Conservation (phyloP, 2,797 vertebrate species). For the Lycodopsis pacificus region DNA sequence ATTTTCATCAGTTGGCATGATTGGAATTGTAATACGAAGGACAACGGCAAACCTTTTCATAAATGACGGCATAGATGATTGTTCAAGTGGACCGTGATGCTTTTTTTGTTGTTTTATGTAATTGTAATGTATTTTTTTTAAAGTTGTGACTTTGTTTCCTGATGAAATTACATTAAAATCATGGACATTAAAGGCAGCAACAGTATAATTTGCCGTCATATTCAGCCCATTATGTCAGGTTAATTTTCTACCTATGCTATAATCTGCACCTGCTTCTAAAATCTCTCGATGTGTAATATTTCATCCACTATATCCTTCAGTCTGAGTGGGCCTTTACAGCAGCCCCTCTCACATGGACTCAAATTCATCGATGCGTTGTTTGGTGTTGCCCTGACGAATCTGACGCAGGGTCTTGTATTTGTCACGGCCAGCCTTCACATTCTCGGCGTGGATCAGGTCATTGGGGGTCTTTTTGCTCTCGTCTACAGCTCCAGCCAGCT, state of each 20-base stretch:
- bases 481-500: slow-evolving; percentile 93
- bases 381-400: slow-evolving; percentile 98
- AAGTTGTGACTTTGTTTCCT: slow-evolving; percentile 11
- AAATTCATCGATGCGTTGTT: slow-evolving; percentile 98
- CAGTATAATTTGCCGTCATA: slow-evolving; percentile 21
- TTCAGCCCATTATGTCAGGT: neutral
- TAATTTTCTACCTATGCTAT: slow-evolving; percentile 24
- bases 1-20: slow-evolving; percentile 11
- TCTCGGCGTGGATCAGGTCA: slow-evolving; percentile 96
- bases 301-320: slow-evolving; percentile 3
- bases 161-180: slow-evolving; percentile 28
- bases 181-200: slow-evolving; percentile 9
- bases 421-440: slow-evolving; percentile 95
- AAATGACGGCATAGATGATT: slow-evolving; percentile 1
- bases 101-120: slow-evolving; percentile 6
- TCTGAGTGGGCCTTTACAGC: slow-evolving; percentile 39
- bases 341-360: slow-evolving; percentile 92
- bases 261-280: slow-evolving; percentile 42
- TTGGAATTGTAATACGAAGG: slow-evolving; percentile 19
- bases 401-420: slow-evolving; percentile 99
- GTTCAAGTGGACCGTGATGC: neutral
- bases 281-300: slow-evolving; percentile 16
- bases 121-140: slow-evolving; percentile 13
- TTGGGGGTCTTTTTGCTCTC: slow-evolving; percentile 96
- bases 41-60: slow-evolving; percentile 12